A percentile compares a stretch with the other conserved stretches of the same genome.
phyloP scores from a whole-genome alignment of 2,113 vertebrate genomes.

The Setophaga petechia region DNA sequence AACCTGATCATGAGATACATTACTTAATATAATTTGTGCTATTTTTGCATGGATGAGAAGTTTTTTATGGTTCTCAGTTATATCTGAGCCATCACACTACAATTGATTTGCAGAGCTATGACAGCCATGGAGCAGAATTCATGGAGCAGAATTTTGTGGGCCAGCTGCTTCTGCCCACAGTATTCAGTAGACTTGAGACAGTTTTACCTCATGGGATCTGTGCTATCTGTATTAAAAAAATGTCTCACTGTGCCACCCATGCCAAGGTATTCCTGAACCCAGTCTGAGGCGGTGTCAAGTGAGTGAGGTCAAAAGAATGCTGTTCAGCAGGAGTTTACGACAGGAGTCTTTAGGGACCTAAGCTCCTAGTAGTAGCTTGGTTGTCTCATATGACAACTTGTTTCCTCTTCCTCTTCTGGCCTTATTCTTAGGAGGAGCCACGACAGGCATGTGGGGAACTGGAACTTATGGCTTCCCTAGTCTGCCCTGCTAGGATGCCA shows the following conservation, averaged over 20 bases:
- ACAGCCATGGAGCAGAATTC: not conserved
- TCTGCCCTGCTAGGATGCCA: not conserved
- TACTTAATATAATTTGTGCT: not conserved
- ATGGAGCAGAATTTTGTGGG: not conserved
- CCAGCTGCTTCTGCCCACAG: not conserved
- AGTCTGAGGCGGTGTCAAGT: not conserved
- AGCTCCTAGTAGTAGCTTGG: not conserved
- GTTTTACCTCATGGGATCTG: not conserved
- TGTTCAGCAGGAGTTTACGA: not conserved
- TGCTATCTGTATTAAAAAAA: not conserved
- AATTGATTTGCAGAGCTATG: not conserved
- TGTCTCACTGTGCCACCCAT: fast-evolving
- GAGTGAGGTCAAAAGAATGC: not conserved
- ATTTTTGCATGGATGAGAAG: not conserved
- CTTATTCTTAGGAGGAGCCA: not conserved
- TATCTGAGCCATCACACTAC: not conserved
- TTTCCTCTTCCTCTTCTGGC: not conserved
- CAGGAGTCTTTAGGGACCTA: not conserved
- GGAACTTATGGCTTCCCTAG: not conserved
- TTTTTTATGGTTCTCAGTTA: not conserved
- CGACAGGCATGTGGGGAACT: not conserved
- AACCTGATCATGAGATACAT: not conserved
- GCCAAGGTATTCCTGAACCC: not conserved
- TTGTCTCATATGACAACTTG: not conserved
- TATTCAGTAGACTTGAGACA: not conserved